Conservation (phyloP, 2,888 invertebrate genomes). For the Sympetrum striolatum region DNA sequence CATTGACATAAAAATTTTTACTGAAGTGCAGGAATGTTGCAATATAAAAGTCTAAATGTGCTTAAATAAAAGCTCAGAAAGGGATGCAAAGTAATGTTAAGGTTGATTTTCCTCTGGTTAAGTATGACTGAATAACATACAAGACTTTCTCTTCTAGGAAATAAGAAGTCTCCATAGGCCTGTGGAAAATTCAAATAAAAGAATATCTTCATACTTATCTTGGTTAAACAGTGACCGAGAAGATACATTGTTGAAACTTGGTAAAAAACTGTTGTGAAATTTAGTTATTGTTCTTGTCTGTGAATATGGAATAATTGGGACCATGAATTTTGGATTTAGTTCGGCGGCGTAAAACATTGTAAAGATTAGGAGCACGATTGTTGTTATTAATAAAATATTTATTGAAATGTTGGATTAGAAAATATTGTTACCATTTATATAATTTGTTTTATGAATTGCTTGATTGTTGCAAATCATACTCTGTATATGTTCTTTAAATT, state of each 20-base stretch:
- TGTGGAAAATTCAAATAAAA: not conserved
- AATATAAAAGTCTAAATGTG: no score
- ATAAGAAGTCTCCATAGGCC: not conserved
- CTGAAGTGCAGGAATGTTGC: no score
- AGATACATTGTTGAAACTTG: not conserved
- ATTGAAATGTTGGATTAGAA: not conserved
- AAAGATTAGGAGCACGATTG: not conserved
- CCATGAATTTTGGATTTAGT: not conserved
- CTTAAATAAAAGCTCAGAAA: no score
- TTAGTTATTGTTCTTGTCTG: not conserved
- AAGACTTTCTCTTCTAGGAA: not conserved
- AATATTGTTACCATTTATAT: not conserved
- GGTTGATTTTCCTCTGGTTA: no score
- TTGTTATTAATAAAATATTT: not conserved
- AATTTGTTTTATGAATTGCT: not conserved
- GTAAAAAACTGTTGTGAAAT: not conserved
- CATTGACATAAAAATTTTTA: no score
- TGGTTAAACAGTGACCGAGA: not conserved
- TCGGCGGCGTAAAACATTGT: not conserved
- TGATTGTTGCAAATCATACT: no score
- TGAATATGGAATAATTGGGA: not conserved
- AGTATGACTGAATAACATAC: not conserved
- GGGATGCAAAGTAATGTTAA: no score
- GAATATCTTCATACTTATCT: not conserved
- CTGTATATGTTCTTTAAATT: no score